These are phyloP conservation scores for Conomelus anceps DNA, from an alignment of 2,888 invertebrate species.

Conservation along the genomic window DNA sequence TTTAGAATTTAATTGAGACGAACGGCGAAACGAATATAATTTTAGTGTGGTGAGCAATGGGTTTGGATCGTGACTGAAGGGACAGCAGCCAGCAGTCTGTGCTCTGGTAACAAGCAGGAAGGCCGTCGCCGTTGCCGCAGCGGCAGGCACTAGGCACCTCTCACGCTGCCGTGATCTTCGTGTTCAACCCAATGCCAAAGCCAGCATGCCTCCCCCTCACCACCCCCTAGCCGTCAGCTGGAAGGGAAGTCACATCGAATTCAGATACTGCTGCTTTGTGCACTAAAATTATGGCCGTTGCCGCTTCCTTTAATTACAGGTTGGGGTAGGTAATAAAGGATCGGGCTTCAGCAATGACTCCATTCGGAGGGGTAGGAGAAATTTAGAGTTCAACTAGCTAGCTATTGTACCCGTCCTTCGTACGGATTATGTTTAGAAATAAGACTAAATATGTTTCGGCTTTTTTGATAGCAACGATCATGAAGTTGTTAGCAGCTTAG, in stretches of 20 bases:
- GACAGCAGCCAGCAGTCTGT: background rate
- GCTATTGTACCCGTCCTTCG: too few relatives aligned
- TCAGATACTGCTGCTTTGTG: background rate
- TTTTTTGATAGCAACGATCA: too few relatives aligned
- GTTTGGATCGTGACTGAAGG: background rate
- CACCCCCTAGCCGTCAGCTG: too few relatives aligned
- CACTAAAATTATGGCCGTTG: background rate
- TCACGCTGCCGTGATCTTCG: background rate
- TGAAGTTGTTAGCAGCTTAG: too few relatives aligned
- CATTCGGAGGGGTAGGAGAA: background rate
- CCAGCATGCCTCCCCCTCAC: background rate
- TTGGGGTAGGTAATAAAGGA: background rate
- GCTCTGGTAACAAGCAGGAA: background rate
- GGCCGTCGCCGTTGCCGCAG: background rate
- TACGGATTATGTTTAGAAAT: too few relatives aligned
- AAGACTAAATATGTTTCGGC: too few relatives aligned
- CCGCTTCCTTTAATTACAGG: background rate
- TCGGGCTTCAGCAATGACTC: background rate
- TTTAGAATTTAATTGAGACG: background rate
- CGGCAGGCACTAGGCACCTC: too few relatives aligned
- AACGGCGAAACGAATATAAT: background rate
- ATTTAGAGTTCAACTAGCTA: too few relatives aligned
- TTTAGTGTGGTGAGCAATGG: background rate
- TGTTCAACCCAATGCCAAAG: background rate
- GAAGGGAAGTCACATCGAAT: too few relatives aligned